Conservation (phyloP, 2,797 vertebrate species). For the Peromyscus aztecus region DNA sequence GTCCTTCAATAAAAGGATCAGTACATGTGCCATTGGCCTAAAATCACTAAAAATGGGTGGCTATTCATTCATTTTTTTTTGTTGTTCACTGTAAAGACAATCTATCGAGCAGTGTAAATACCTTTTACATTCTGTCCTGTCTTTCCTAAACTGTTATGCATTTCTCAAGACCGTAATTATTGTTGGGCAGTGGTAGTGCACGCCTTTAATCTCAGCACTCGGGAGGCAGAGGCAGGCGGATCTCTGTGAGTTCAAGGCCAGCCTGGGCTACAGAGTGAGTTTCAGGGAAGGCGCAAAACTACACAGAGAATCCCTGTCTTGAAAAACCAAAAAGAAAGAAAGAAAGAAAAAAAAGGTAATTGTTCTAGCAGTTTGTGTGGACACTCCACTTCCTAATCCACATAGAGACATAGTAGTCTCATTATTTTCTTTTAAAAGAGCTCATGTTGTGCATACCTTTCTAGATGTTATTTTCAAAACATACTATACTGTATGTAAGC, state of each 20-base stretch:
- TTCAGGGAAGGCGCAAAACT: no score
- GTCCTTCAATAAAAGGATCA: not conserved
- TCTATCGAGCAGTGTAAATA: not conserved
- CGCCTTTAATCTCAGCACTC: no score
- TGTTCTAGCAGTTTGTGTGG: not conserved
- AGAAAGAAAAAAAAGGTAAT: no score
- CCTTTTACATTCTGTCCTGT: not conserved
- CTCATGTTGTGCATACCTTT: not conserved
- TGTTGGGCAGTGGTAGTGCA: no score
- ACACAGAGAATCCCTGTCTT: no score
- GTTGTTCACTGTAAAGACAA: not conserved
- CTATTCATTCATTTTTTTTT: not conserved
- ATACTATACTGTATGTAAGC: not conserved
- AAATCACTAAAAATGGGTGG: not conserved
- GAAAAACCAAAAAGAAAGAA: no score
- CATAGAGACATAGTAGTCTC: not conserved
- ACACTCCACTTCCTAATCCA: not conserved
- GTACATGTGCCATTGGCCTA: not conserved
- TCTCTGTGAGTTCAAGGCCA: no score
- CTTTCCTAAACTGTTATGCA: not conserved
- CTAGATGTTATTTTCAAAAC: not conserved
- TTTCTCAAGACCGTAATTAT: not conserved
- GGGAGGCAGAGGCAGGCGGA: no score
- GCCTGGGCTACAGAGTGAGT: no score
- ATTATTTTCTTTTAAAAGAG: not conserved